Percentiles rank a stretch among this genome's conserved stretches.
These are phyloP conservation scores for Chrysomela aeneicollis DNA, from an alignment of 2,888 invertebrate genomes.

Conservation along the genomic window DNA sequence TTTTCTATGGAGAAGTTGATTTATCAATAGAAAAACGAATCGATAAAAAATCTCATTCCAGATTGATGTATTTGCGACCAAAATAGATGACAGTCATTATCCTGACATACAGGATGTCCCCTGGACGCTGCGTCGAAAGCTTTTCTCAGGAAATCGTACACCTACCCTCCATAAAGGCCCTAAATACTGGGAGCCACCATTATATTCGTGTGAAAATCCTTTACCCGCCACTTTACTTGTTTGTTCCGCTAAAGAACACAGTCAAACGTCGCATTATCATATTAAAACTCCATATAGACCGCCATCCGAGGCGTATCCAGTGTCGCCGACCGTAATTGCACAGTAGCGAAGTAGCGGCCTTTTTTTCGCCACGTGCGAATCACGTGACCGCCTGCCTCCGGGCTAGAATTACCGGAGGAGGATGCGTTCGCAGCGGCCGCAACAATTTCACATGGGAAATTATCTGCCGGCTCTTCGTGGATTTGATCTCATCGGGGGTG, in stretches of 20 bases:
- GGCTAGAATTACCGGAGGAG: conserved; percentile 45
- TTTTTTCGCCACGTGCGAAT: conserved; percentile 48
- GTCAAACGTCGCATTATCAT: conserved; percentile 40
- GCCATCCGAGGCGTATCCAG: conserved; percentile 38
- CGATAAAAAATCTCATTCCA: no score
- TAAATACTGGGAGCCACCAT: conserved; percentile 9
- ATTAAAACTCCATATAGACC: conserved; percentile 41
- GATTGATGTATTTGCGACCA: no score
- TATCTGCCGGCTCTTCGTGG: conserved; percentile 23
- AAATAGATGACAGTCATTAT: background rate
- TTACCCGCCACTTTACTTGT: conserved; percentile 27
- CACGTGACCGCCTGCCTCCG: conserved; percentile 48
- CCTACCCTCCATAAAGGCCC: background rate
- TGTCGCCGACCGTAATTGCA: conserved; percentile 42
- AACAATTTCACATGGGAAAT: conserved; percentile 38
- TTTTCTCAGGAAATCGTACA: background rate
- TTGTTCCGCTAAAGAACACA: conserved; percentile 21
- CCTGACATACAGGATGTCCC: background rate
- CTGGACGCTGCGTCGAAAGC: background rate
- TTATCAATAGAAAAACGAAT: no score
- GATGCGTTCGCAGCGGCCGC: conserved; percentile 29
- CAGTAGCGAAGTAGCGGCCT: conserved; percentile 34
- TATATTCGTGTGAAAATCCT: conserved; percentile 37
- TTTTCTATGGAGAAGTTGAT: no score
- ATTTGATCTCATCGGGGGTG: conserved; percentile 14